Percentiles rank a stretch among this genome's conserved stretches.
Conservation (phyloP, 2,888 invertebrate species). For the Ommatoiulus sabulosus region DNA sequence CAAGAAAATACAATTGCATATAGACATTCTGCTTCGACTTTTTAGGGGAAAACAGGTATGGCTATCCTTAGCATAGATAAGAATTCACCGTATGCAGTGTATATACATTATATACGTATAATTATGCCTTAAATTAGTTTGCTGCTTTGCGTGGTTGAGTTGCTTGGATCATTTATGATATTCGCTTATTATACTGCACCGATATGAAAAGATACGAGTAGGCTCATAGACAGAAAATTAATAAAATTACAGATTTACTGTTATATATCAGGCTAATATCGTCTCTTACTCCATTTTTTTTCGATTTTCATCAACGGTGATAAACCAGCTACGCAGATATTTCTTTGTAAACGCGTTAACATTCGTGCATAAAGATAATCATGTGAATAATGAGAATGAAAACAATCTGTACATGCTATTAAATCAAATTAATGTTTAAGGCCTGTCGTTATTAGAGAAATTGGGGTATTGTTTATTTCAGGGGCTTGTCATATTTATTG, state of each 20-base stretch:
- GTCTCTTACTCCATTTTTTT: not conserved
- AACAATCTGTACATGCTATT: constrained; percentile 11
- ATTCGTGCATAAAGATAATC: not conserved
- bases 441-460: constrained; percentile 16
- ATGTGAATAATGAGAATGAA: constrained; percentile 17
- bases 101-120: too few relatives aligned
- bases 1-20: too few relatives aligned
- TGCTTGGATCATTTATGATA: too few relatives aligned
- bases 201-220: too few relatives aligned
- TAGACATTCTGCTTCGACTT: too few relatives aligned
- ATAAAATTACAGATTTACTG: not conserved
- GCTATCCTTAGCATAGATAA: too few relatives aligned
- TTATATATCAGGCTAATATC: not conserved
- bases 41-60: too few relatives aligned
- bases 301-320: not conserved
- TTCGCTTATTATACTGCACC: too few relatives aligned
- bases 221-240: not conserved
- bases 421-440: constrained; percentile 27
- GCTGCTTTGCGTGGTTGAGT: too few relatives aligned
- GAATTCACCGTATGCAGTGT: too few relatives aligned
- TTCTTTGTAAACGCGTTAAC: not conserved
- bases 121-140: too few relatives aligned
- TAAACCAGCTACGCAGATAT: not conserved
- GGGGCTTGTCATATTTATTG: constrained; percentile 23
- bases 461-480: not conserved